phyloP scores from a whole-genome alignment of 2,888 invertebrate species.

The Acleris sparsana region DNA sequence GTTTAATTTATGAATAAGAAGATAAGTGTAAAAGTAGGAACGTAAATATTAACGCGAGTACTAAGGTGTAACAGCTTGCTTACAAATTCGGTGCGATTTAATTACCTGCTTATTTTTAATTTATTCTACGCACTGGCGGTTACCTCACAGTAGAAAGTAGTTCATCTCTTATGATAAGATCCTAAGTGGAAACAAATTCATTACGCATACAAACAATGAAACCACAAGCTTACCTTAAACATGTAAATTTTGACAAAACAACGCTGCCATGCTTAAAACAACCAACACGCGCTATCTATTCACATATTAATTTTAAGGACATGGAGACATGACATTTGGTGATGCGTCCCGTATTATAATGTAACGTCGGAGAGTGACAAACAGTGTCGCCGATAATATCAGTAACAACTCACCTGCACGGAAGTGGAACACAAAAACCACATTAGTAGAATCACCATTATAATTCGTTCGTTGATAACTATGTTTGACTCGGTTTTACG shows the following conservation, averaged over 20 bases:
- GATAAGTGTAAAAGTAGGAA: too few species aligned
- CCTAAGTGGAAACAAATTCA: slow-evolving; percentile 54
- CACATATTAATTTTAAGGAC: slow-evolving; percentile 59
- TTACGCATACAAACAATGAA: slow-evolving; percentile 47
- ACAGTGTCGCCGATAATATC: slow-evolving; percentile 70
- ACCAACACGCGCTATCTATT: slow-evolving; percentile 54
- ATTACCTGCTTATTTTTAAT: slow-evolving; percentile 2
- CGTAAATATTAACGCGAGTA: too few species aligned
- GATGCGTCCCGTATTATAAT: slow-evolving; percentile 34
- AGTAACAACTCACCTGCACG: slow-evolving; percentile 73
- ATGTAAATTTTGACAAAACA: slow-evolving; percentile 60
- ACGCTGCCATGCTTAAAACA: slow-evolving; percentile 51
- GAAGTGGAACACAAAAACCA: slow-evolving; percentile 79
- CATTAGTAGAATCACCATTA: slow-evolving; percentile 65
- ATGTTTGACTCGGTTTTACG: background rate
- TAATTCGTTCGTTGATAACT: slow-evolving; percentile 42
- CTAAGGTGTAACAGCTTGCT: background rate
- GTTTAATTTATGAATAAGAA: too few species aligned
- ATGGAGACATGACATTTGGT: slow-evolving; percentile 49
- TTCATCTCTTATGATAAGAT: slow-evolving; percentile 54
- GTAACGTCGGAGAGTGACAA: slow-evolving; percentile 62
- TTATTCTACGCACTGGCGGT: slow-evolving; percentile 21
- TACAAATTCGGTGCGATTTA: slow-evolving; percentile 1
- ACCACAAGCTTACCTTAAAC: slow-evolving; percentile 46
- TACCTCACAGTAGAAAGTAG: slow-evolving; percentile 37